Percentiles rank a stretch among this genome's conserved stretches.
Conservation (phyloP, 2,113 vertebrate genomes). For the Nyctereutes procyonoides region DNA sequence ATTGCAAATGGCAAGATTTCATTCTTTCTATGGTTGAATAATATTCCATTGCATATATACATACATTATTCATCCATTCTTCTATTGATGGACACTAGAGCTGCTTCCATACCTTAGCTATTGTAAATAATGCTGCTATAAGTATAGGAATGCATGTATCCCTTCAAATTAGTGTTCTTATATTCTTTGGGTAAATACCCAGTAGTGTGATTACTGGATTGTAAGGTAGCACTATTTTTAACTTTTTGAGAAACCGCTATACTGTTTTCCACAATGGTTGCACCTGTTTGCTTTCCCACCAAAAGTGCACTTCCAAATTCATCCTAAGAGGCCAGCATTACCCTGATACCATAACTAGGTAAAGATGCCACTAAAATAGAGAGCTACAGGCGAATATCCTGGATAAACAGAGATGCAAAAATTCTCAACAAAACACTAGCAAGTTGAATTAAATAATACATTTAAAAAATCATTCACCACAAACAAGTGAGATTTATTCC, state of each 20-base stretch:
- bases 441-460: too few species aligned
- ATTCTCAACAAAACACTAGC: too few species aligned
- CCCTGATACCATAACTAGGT: background rate
- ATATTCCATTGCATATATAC: background rate
- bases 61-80: background rate
- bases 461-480: background rate
- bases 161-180: background rate
- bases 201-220: background rate
- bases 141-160: background rate
- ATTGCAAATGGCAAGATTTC: background rate
- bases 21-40: background rate
- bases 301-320: background rate
- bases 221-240: background rate
- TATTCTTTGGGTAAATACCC: background rate
- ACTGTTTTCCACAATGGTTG: background rate
- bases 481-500: background rate
- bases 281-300: background rate
- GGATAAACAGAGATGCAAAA: too few species aligned
- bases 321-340: background rate
- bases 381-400: too few species aligned
- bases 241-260: background rate
- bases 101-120: background rate
- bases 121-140: background rate
- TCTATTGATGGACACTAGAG: background rate
- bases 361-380: background rate